A percentile compares a stretch with the other conserved stretches of the same genome.
These are phyloP conservation scores for Metaphire vulgaris DNA, from an alignment of 1,140 invertebrate genomes.

Conservation along the genomic window DNA sequence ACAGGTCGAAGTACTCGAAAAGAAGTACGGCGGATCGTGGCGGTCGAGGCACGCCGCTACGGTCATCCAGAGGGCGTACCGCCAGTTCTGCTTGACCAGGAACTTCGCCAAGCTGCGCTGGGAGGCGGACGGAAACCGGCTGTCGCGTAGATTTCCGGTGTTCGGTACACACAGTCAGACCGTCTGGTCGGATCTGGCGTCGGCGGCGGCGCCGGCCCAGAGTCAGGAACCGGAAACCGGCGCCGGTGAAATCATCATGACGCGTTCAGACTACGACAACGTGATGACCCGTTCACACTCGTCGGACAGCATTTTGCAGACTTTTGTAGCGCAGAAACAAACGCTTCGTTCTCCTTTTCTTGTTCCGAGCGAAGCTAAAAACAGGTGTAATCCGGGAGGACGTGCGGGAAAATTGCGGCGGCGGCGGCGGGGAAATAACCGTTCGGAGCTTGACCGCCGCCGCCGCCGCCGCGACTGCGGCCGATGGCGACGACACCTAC, in stretches of 20 bases:
- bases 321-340: background rate
- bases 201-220: slow-evolving; percentile 8
- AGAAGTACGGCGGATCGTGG: slow-evolving; percentile 81
- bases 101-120: slow-evolving; percentile 64
- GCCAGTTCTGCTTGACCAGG: slow-evolving; percentile 74
- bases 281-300: background rate
- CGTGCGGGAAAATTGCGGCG: too few relatives aligned
- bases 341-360: background rate
- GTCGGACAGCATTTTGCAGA: background rate
- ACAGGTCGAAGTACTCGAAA: slow-evolving; percentile 87
- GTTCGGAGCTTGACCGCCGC: too few relatives aligned
- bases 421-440: too few relatives aligned
- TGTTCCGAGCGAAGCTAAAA: too few relatives aligned
- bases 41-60: slow-evolving; percentile 81
- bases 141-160: slow-evolving; percentile 63
- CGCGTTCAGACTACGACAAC: background rate
- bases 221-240: background rate
- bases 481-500: slow-evolving; percentile 41
- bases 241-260: background rate
- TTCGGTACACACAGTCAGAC: slow-evolving; percentile 46
- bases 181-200: slow-evolving; percentile 39
- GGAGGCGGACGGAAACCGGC: slow-evolving; percentile 79
- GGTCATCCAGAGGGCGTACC: slow-evolving; percentile 78
- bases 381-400: too few relatives aligned
- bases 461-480: too few relatives aligned